Conservation (phyloP, 1,140 invertebrate genomes). For the Armadillidium nasatum region DNA sequence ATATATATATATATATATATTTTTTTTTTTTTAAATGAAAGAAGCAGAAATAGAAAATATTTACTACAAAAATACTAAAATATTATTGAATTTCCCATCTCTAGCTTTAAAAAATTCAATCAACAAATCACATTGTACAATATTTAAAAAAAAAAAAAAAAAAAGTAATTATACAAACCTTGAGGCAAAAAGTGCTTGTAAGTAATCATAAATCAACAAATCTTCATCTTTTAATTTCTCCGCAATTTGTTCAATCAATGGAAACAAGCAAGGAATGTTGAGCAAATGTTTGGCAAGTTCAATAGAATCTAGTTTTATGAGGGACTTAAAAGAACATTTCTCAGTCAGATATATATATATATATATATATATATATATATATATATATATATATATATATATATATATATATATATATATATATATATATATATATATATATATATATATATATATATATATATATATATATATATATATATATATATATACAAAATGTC, state of each 20-base stretch:
- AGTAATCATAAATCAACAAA: neutral
- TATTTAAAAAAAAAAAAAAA: too few species aligned
- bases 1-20: conserved; percentile 17
- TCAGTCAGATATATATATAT: too few species aligned
- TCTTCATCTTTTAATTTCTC: conserved; percentile 3
- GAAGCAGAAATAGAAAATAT: too few species aligned
- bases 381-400: conserved; percentile 3
- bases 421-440: conserved; percentile 16
- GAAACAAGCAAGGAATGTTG: neutral
- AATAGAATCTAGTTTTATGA: neutral
- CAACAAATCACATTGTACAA: neutral
- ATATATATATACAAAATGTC: too few species aligned
- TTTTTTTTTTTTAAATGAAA: too few species aligned
- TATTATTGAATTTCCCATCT: too few species aligned
- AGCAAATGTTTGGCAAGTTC: neutral
- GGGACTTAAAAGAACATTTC: neutral
- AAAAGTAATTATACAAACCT: neutral
- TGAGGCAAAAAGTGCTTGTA: neutral
- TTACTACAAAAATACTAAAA: too few species aligned
- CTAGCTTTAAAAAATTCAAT: too few species aligned
- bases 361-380: neutral
- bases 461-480: too few species aligned
- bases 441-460: conserved; percentile 16
- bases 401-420: conserved; percentile 14
- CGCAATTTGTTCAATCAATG: neutral